Evolutionary conservation across 1,140 invertebrate genomes (phyloP).

Genomic region (Acromyrmex echinatior): DNA sequence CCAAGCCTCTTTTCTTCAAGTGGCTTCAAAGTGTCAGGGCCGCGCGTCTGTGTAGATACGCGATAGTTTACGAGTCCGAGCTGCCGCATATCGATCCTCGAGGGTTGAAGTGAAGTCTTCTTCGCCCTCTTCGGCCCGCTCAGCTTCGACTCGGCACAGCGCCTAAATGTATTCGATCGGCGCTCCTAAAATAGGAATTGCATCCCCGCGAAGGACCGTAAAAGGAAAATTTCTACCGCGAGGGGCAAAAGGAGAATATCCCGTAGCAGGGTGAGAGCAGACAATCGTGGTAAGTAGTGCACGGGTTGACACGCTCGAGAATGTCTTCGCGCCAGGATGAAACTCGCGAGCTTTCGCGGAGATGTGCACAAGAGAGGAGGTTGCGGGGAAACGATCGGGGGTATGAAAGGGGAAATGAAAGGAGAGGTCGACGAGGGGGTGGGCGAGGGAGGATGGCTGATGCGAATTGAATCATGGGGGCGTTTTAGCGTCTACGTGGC

Average conservation of each 20-base stretch:
- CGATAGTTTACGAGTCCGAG: conserved; percentile 62
- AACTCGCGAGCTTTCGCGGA: conserved; percentile 48
- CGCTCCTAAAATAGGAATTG: conserved; percentile 61
- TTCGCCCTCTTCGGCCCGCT: conserved; percentile 20
- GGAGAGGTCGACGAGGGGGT: conserved; percentile 47
- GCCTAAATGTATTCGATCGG: conserved; percentile 61
- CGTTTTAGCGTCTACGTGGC: conserved; percentile 85
- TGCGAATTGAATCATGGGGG: conserved; percentile 86
- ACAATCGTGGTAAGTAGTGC: conserved; percentile 63
- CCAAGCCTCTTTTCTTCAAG: conserved; percentile 49
- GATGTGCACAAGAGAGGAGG: conserved; percentile 37
- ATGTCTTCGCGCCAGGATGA: conserved; percentile 36
- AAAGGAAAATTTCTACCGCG: conserved; percentile 37
- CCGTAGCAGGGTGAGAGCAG: conserved; percentile 18
- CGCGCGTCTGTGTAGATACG: conserved; percentile 42
- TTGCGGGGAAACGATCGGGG: conserved; percentile 13
- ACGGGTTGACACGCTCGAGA: conserved; percentile 62
- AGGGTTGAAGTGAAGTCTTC: conserved; percentile 46
- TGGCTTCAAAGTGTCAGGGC: conserved; percentile 38
- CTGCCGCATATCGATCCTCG: conserved; percentile 57
- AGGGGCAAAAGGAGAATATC: background rate
- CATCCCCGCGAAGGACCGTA: conserved; percentile 44
- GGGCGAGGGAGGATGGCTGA: conserved; percentile 78
- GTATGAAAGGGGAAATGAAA: background rate
- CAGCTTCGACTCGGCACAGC: conserved; percentile 1